Base-by-base conservation (phyloP, 2,888 invertebrate genomes). In the Seira ritae region DNA sequence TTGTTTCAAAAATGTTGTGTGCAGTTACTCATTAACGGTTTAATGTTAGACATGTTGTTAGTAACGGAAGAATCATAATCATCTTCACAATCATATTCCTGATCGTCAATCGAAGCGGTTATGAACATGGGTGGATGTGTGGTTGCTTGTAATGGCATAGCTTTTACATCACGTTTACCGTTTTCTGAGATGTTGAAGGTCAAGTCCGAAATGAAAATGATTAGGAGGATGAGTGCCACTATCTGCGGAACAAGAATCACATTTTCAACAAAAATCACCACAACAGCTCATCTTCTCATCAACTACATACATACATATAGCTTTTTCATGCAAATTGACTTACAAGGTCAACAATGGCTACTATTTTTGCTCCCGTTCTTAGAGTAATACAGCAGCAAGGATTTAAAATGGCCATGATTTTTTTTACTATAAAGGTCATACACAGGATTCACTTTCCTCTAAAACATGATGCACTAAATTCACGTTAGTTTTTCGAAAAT, bases 311-410 rank as follows among this genome's bases (percentile, higher is more conserved):
- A n/a, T n/a, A n/a, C n/a, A n/a, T n/a, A n/a, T n/a, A n/a, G n/a
- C n/a, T n/a, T n/a, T n/a, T n/a, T n/a, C 31, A 31, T 31, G 31
- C 31, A 31, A 31, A 31, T 31, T 31, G 8, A 37, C 85, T 87
- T 81, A 87, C 86, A 46, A 87, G 79, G 55, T 87, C 87, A 46
- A 86, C 50, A 4, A 69, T 46, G 0, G 86, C 84, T 10, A 87
- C 80, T 60, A 85, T 46, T 62, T 84, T 84, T 0, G 84, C 79
- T 19, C 87, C 87, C 60, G 80, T 81, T 42, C 85, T 67, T n/a
- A 87, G 69, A 0, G 81, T 72, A 12, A 86, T 81, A 68, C 86
- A 84, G 42, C 86, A 86, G 69, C 87, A 87, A 0, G 87, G 87
- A 66, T 87, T 87, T 69, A 85, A 70, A 70, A 85, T 69, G 12